Conservation (phyloP, 2,797 vertebrate species). For the Typhlichthys subterraneus region DNA sequence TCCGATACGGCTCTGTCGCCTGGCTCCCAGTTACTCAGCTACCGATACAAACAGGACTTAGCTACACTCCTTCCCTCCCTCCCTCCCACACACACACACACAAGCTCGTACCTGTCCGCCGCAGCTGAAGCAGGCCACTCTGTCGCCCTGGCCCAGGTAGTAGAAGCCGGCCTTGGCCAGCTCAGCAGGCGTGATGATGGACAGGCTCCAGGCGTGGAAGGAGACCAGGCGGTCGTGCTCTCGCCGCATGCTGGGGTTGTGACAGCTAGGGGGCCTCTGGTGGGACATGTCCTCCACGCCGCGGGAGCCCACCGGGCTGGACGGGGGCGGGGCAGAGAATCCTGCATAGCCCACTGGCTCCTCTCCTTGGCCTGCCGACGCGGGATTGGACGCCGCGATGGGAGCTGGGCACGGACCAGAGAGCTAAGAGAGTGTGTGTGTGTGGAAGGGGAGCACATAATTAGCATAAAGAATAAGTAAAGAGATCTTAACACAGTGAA, state of each 20-base stretch:
- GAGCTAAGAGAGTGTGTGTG: slow-evolving; percentile 32
- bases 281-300: slow-evolving; percentile 85
- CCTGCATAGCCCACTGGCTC: slow-evolving; percentile 82
- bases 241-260: slow-evolving; percentile 86
- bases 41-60: slow-evolving; percentile 6
- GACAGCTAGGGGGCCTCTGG: slow-evolving; percentile 77
- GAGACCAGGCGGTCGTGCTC: slow-evolving; percentile 91
- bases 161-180: slow-evolving; percentile 96
- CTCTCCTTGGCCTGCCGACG: slow-evolving; percentile 61
- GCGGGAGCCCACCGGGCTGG: slow-evolving; percentile 81
- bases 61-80: neutral
- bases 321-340: slow-evolving; percentile 79
- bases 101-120: slow-evolving; percentile 81
- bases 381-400: slow-evolving; percentile 43
- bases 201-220: slow-evolving; percentile 85
- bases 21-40: slow-evolving; percentile 94
- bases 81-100: too few relatives aligned
- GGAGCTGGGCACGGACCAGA: slow-evolving; percentile 59
- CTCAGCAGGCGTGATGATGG: slow-evolving; percentile 85
- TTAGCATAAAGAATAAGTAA: neutral
- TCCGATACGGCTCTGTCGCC: slow-evolving; percentile 92
- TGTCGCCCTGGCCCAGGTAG: slow-evolving; percentile 87
- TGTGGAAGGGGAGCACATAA: too few relatives aligned
- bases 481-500: too few relatives aligned
- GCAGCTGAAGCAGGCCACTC: slow-evolving; percentile 93